phyloP scores from a whole-genome alignment of 64 coral and sea anemone genomes.

The Platygyra sinensis region DNA sequence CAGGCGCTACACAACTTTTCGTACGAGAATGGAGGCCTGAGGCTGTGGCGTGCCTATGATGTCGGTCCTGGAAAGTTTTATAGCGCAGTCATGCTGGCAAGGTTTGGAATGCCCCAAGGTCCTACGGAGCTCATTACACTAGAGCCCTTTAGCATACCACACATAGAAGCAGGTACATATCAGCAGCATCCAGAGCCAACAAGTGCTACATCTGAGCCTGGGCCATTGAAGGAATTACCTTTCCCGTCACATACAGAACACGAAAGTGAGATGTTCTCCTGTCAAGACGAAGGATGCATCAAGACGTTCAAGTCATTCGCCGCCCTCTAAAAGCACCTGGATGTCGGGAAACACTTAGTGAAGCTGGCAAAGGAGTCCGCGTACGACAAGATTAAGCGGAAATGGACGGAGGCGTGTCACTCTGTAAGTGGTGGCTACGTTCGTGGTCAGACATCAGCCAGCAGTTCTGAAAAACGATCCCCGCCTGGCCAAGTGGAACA shows the following conservation, averaged over 20 bases:
- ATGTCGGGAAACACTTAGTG: constrained; percentile 29
- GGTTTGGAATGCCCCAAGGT: no score
- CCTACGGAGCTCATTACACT: no score
- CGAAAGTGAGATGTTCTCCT: no score
- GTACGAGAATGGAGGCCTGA: constrained; percentile 6
- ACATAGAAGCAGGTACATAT: no score
- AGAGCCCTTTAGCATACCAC: no score
- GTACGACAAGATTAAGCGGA: constrained; percentile 40
- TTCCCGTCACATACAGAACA: no score
- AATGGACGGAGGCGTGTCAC: constrained; percentile 37
- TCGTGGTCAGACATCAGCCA: neutral
- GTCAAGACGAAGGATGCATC: no score
- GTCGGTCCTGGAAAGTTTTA: no score
- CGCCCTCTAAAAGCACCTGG: constrained; percentile 44
- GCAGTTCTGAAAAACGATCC: neutral
- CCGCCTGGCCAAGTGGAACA: neutral
- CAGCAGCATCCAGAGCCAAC: no score
- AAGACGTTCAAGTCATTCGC: constrained; percentile 8
- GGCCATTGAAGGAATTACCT: no score
- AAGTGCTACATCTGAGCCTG: no score
- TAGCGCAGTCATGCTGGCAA: no score
- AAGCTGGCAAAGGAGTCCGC: constrained; percentile 34
- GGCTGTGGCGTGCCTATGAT: neutral
- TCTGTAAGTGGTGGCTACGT: constrained; percentile 11
- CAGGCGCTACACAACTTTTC: constrained; percentile 14